Percentiles rank a stretch among this genome's conserved stretches.
phyloP scores from a whole-genome alignment of 2,113 vertebrate species.

The Lagopus muta region DNA sequence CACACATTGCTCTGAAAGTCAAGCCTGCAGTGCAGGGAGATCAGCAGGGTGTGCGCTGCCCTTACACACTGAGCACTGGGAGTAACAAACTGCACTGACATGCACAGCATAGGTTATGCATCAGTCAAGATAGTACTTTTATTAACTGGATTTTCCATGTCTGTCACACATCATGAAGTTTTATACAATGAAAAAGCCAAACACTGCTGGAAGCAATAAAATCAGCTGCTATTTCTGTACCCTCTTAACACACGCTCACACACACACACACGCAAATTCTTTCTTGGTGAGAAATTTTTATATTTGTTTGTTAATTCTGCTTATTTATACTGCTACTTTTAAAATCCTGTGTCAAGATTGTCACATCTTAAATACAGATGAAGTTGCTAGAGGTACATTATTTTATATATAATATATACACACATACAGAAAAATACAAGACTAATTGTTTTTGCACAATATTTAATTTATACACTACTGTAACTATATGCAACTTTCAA shows the following conservation, averaged over 20 bases:
- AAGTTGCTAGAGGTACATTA: slow-evolving; percentile 81
- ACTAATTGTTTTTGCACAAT: slow-evolving; percentile 85
- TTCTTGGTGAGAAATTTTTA: slow-evolving; percentile 49
- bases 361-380: slow-evolving; percentile 84
- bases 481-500: slow-evolving; percentile 91
- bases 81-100: background rate
- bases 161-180: slow-evolving; percentile 74
- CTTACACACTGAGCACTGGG: background rate
- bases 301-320: slow-evolving; percentile 47
- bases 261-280: slow-evolving; percentile 20
- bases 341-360: slow-evolving; percentile 80
- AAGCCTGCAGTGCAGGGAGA: accelerated
- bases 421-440: slow-evolving; percentile 87
- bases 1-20: no score
- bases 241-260: slow-evolving; percentile 58
- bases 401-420: slow-evolving; percentile 82
- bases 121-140: slow-evolving; percentile 77
- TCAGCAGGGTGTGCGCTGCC: accelerated
- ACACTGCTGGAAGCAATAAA: slow-evolving; percentile 70
- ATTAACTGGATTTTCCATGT: slow-evolving; percentile 74
- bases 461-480: slow-evolving; percentile 94
- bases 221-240: slow-evolving; percentile 69
- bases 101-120: background rate
- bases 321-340: slow-evolving; percentile 72
- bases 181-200: slow-evolving; percentile 76